Conservation (phyloP, 37 sponge, comb jelly and placozoan species). For the Trichoplax adhaerens region DNA sequence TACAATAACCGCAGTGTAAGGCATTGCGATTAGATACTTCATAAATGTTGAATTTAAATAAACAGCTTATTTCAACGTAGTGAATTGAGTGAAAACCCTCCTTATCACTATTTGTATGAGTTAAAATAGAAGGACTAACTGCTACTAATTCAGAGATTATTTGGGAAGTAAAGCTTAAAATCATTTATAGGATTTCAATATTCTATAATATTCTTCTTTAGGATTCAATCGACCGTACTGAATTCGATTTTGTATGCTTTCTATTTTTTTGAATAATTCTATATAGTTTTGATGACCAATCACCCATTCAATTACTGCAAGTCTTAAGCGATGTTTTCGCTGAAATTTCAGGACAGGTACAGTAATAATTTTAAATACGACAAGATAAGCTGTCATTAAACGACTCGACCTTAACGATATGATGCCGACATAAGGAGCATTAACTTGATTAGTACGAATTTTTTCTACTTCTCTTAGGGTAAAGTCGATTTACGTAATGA, state of each 20-base stretch:
- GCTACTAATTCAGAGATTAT: too few species aligned
- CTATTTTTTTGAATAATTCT: conserved; percentile 6
- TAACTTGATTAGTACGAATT: not conserved
- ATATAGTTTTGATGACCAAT: conserved; percentile 71
- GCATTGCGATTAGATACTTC: too few species aligned
- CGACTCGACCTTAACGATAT: not conserved
- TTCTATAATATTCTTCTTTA: too few species aligned
- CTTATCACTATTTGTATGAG: too few species aligned
- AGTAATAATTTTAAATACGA: not conserved
- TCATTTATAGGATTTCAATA: too few species aligned
- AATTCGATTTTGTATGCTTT: not conserved
- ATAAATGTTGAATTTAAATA: too few species aligned
- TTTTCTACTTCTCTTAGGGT: conserved; percentile 21
- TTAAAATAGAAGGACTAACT: too few species aligned
- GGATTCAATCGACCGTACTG: too few species aligned
- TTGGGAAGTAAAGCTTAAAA: too few species aligned
- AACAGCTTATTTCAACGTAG: too few species aligned
- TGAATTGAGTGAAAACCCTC: too few species aligned
- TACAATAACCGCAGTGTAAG: too few species aligned
- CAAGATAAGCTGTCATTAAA: not conserved
- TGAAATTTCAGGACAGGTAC: conserved; percentile 56
- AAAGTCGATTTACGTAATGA: conserved; percentile 87
- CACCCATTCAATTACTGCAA: conserved; percentile 70
- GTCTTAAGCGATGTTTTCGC: conserved; percentile 89
- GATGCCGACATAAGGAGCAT: not conserved